phyloP scores from a whole-genome alignment of 2,888 invertebrate species.

The Crematogaster levior region DNA sequence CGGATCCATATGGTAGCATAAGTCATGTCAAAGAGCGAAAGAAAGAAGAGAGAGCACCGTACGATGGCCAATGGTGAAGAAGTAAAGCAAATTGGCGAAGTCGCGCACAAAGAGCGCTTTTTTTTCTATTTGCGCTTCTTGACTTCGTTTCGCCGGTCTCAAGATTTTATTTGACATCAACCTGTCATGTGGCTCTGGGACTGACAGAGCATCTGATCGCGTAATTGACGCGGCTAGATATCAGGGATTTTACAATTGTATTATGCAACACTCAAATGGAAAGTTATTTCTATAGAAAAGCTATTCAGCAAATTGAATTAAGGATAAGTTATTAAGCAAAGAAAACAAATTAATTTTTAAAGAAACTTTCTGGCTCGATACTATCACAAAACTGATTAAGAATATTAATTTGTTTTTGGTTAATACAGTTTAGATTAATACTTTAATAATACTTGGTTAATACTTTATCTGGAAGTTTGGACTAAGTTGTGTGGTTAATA shows the following conservation, averaged over 20 bases:
- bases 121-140: constrained; percentile 11
- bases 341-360: not conserved
- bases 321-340: not conserved
- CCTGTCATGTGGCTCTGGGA: not conserved
- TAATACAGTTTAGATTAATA: too few relatives aligned
- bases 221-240: not conserved
- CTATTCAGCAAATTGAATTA: not conserved
- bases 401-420: too few relatives aligned
- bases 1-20: constrained; percentile 34
- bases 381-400: too few relatives aligned
- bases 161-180: constrained; percentile 16
- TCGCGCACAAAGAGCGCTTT: constrained; percentile 15
- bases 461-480: too few relatives aligned
- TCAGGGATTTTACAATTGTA: not conserved
- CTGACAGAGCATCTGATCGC: not conserved
- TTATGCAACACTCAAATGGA: not conserved
- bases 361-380: not conserved
- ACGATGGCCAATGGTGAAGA: not conserved
- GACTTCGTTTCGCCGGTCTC: not conserved
- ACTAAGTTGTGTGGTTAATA: too few relatives aligned
- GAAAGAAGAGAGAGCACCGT: constrained; percentile 13
- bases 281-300: not conserved
- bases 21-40: not conserved
- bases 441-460: too few relatives aligned
- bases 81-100: constrained; percentile 27